Conservation (phyloP, 2,113 vertebrate species). For the Numenius arquata region DNA sequence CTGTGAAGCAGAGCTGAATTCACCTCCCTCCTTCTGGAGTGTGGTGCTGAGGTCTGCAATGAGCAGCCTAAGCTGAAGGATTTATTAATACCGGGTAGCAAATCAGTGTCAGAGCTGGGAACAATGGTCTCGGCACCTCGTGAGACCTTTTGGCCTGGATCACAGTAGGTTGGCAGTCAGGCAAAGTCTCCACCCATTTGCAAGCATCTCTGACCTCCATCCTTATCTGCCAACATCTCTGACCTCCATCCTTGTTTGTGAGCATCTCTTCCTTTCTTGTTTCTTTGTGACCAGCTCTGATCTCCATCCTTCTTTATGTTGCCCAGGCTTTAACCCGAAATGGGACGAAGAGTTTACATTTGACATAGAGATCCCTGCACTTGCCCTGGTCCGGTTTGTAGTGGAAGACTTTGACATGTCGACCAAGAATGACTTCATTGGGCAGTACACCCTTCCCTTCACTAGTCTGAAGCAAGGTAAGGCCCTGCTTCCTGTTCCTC, state of each 20-base stretch:
- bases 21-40: background rate
- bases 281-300: background rate
- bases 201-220: background rate
- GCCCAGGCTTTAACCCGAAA: slow-evolving; percentile 88
- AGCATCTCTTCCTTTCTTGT: background rate
- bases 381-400: slow-evolving; percentile 87
- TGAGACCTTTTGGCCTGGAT: background rate
- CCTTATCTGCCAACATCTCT: background rate
- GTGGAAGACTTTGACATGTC: slow-evolving; percentile 89
- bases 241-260: background rate
- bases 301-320: background rate
- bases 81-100: background rate
- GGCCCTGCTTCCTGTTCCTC: background rate
- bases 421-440: slow-evolving; percentile 86
- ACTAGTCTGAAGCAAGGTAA: slow-evolving; percentile 87
- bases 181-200: background rate
- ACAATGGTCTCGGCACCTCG: background rate
- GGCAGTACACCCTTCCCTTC: slow-evolving; percentile 89
- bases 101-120: background rate
- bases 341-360: slow-evolving; percentile 87
- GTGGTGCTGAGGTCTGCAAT: background rate
- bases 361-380: slow-evolving; percentile 80
- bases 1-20: background rate
- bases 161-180: background rate
- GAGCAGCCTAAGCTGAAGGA: background rate